Base-by-base conservation (phyloP, 1,140 invertebrate species). In the Bactericera cockerelli region DNA sequence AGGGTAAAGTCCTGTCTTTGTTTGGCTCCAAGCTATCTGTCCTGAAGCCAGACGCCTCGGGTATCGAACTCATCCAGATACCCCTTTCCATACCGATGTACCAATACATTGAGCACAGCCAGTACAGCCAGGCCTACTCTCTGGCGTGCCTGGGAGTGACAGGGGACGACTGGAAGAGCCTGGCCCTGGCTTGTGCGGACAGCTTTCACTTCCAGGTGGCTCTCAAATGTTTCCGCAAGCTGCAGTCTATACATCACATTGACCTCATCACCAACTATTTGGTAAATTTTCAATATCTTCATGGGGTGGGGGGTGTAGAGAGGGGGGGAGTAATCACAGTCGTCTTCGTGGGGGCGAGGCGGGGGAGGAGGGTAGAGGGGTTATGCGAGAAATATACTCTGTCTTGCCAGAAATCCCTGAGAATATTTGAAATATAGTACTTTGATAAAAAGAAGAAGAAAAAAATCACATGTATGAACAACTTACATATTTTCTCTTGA, bases 101-200 rank as follows among this genome's bases (percentile, higher is more conserved):
- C 71, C 93, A 98, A 70, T 97, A 94, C 68, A 75, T 97, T 22
- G 90, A 97, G 66, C 86, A 88, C 49, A 90, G 89, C 65, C 78
- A 87, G 71, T 97, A 89, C 73, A 90, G 86, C 55, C 87, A 96
- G 68, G 95, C 94, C 1, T 95, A 95, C 71, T 78, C 84, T 63
- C 83, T 98, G n/a, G 94, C 94, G 0, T 96, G 91, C 68, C 74
- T 98, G 33, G 89, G 89, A 26, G 93, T 98, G 1, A 93, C 95
- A 16, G 83, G 89, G 62, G 79, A 80, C 26, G 95, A 98, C 70
- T 99, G 95, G 95, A 83, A 92, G 66, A 77, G 84, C 24, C 72
- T 99, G 28, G 94, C 88, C 0, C 79, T 84, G 49, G 79, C 86
- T 1, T 88, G 94, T 1, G 69, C 98, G 2, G 86, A 97, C 67